Conservation (phyloP, 2,888 invertebrate species). For the Agonopterix alstromeriana region DNA sequence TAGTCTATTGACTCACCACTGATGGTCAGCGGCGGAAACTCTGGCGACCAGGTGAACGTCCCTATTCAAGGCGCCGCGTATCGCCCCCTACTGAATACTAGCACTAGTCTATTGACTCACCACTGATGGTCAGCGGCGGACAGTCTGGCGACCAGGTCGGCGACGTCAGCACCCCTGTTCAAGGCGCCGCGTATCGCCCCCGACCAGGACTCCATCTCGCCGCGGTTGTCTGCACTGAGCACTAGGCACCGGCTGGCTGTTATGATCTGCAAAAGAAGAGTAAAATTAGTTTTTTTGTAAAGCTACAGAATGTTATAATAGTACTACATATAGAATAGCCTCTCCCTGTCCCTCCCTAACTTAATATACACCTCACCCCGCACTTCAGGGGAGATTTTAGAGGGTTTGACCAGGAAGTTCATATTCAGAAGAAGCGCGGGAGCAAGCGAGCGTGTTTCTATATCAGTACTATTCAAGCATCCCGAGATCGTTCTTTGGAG, state of each 20-base stretch:
- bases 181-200: conserved; percentile 85
- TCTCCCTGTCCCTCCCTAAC: too few species aligned
- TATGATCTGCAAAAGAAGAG: conserved; percentile 74
- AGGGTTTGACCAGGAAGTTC: too few species aligned
- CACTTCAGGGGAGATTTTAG: too few species aligned
- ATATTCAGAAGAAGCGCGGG: too few species aligned
- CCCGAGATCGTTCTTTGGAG: too few species aligned
- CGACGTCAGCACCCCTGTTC: conserved; percentile 68
- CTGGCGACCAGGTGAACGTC: conserved; percentile 79
- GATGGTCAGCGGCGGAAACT: conserved; percentile 68
- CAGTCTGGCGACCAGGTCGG: conserved; percentile 77
- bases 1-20: conserved; percentile 39
- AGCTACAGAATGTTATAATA: too few species aligned
- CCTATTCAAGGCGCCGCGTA: conserved; percentile 81
- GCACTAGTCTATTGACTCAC: conserved; percentile 23
- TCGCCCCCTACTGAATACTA: conserved; percentile 66
- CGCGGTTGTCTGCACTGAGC: conserved; percentile 86
- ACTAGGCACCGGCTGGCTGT: conserved; percentile 87
- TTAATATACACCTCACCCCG: too few species aligned
- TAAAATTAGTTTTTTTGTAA: too few species aligned
- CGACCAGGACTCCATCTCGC: conserved; percentile 96
- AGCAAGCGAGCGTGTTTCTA: too few species aligned
- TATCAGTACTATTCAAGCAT: too few species aligned
- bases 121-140: conserved; percentile 69
- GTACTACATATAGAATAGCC: too few species aligned